These are phyloP conservation scores for Fragum fragum DNA, from an alignment of 2,888 invertebrate species.

Conservation along the genomic window DNA sequence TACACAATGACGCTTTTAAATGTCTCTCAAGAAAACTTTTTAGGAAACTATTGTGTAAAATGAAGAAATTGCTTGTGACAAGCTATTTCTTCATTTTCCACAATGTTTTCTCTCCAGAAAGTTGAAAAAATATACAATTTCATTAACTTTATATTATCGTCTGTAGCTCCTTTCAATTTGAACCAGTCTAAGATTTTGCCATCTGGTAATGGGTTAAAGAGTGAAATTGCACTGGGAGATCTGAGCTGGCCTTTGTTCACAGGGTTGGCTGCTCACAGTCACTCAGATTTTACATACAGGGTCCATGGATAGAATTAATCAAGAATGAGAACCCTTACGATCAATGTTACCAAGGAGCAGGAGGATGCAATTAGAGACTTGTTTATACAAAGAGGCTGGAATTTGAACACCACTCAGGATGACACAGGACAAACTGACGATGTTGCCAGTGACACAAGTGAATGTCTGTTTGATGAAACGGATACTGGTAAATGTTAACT, in stretches of 20 bases:
- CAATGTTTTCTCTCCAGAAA: too few species aligned
- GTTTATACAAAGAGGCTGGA: constrained; percentile 12
- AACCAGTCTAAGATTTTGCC: too few species aligned
- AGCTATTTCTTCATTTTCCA: too few species aligned
- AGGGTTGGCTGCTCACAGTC: not conserved
- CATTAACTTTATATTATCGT: too few species aligned
- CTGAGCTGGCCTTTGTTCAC: not conserved
- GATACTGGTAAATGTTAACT: not conserved
- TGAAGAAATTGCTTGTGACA: too few species aligned
- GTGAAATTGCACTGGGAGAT: too few species aligned
- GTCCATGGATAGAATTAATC: not conserved
- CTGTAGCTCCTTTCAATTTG: too few species aligned
- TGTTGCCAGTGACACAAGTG: constrained; percentile 14
- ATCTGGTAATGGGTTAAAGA: too few species aligned
- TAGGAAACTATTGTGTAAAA: too few species aligned
- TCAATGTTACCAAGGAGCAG: not conserved
- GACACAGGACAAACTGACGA: constrained; percentile 11
- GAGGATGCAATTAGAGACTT: constrained; percentile 4
- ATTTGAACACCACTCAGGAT: not conserved
- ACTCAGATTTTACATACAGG: not conserved
- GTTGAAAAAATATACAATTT: too few species aligned
- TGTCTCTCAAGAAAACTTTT: too few species aligned
- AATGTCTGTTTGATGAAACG: constrained; percentile 15
- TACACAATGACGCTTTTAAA: too few species aligned
- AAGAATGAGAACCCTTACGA: not conserved